A percentile compares a stretch with the other conserved stretches of the same genome.
These are phyloP conservation scores for Typhlomys cinereus DNA, from an alignment of 2,113 vertebrate genomes.

Conservation along the genomic window DNA sequence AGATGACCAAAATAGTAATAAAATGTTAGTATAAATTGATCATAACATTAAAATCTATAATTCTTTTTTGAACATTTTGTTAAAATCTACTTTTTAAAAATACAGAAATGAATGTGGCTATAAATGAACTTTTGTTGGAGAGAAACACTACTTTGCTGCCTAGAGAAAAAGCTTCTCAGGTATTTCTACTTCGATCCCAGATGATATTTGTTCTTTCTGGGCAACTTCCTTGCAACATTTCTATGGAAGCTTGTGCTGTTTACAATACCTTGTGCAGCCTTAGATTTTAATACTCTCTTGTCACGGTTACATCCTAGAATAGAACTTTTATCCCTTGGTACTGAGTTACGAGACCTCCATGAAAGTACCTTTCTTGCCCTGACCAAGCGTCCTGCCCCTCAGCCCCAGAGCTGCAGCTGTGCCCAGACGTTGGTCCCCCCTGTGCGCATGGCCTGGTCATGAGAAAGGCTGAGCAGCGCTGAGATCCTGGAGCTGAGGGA, in stretches of 20 bases:
- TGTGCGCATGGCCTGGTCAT: neutral
- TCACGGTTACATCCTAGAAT: neutral
- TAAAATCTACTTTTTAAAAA: conserved; percentile 23
- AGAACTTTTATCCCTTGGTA: neutral
- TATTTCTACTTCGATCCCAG: conserved; percentile 44
- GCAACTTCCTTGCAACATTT: conserved; percentile 20
- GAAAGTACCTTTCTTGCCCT: neutral
- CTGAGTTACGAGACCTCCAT: neutral
- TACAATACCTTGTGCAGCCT: conserved; percentile 49
- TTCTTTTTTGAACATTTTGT: conserved; percentile 57
- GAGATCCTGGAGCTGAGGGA: neutral
- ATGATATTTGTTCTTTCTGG: conserved; percentile 8
- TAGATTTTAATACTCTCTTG: conserved; percentile 37
- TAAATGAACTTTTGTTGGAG: conserved; percentile 16
- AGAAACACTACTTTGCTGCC: conserved; percentile 46
- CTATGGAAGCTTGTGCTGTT: conserved; percentile 55
- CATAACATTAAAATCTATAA: conserved; percentile 37
- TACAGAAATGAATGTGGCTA: conserved; percentile 28
- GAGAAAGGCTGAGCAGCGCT: neutral
- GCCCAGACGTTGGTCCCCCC: neutral
- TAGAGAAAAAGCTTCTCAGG: conserved; percentile 64
- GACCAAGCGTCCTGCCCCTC: neutral
- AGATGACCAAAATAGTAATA: conserved; percentile 63
- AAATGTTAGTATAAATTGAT: neutral
- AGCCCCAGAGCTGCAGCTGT: neutral